Percentiles rank a stretch among this genome's conserved stretches.
Conservation (phyloP, 2,797 vertebrate genomes). For the Anguilla pacifica region DNA sequence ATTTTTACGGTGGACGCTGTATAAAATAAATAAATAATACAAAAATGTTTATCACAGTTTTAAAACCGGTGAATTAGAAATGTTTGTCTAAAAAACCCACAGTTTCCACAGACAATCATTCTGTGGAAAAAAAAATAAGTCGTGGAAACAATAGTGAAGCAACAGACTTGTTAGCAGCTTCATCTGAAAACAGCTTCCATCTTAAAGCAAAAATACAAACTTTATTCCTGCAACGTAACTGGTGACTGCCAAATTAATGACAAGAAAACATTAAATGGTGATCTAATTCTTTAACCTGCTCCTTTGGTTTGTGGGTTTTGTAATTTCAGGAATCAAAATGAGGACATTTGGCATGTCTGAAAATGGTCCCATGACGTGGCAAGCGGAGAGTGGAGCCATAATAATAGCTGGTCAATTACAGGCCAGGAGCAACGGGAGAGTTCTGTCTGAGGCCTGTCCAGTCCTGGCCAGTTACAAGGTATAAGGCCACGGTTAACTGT, state of each 20-base stretch:
- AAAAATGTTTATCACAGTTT: neutral
- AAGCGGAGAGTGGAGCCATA: neutral
- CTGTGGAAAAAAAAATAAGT: neutral
- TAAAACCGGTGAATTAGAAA: neutral
- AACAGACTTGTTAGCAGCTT: neutral
- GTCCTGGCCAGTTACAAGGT: neutral
- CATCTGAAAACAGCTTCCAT: neutral
- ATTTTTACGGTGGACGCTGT: neutral
- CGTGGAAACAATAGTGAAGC: neutral
- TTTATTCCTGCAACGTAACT: neutral
- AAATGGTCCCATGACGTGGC: neutral
- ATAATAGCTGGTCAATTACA: conserved; percentile 11
- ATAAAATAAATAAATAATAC: neutral
- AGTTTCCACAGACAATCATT: neutral
- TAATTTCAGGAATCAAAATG: conserved; percentile 18
- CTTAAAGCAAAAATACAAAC: neutral
- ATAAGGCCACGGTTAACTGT: neutral
- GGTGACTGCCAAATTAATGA: neutral
- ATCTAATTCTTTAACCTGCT: neutral
- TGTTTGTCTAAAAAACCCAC: neutral
- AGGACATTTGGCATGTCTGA: conserved; percentile 14
- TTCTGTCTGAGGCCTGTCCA: neutral
- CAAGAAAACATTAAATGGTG: neutral
- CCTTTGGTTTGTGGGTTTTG: neutral
- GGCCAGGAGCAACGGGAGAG: neutral